A percentile compares a stretch with the other conserved stretches of the same genome.
phyloP scores from a whole-genome alignment of 2,113 vertebrate species.

The Serinus canaria region DNA sequence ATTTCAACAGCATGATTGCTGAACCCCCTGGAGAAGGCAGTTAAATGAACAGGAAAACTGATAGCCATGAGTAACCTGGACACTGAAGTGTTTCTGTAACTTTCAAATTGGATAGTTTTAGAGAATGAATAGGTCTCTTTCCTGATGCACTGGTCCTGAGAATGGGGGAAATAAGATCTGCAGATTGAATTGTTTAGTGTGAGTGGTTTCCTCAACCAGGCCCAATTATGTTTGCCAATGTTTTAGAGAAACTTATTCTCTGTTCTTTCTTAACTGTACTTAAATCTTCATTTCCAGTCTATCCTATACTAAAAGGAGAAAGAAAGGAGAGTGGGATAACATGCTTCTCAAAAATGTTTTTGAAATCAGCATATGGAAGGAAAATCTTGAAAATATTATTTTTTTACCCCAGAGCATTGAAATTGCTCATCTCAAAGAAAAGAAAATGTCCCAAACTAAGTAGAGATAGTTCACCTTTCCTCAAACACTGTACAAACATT shows the following conservation, averaged over 20 bases:
- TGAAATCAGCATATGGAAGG: not conserved
- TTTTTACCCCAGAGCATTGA: not conserved
- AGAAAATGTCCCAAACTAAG: not conserved
- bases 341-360: not conserved
- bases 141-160: not conserved
- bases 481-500: not conserved
- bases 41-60: not conserved
- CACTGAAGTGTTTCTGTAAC: not conserved
- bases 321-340: not conserved
- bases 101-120: not conserved
- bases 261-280: not conserved
- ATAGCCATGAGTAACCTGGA: not conserved
- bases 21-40: not conserved
- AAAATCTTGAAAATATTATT: not conserved
- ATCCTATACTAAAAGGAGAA: not conserved
- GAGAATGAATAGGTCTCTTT: not conserved
- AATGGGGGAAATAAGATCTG: not conserved
- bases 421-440: not conserved
- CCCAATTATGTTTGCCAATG: not conserved
- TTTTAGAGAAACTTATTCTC: not conserved
- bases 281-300: not conserved
- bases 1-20: not conserved
- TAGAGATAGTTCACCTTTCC: not conserved
- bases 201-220: not conserved
- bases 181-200: not conserved